Conservation (phyloP, 2,797 vertebrate genomes). For the Poecilia wingei region DNA sequence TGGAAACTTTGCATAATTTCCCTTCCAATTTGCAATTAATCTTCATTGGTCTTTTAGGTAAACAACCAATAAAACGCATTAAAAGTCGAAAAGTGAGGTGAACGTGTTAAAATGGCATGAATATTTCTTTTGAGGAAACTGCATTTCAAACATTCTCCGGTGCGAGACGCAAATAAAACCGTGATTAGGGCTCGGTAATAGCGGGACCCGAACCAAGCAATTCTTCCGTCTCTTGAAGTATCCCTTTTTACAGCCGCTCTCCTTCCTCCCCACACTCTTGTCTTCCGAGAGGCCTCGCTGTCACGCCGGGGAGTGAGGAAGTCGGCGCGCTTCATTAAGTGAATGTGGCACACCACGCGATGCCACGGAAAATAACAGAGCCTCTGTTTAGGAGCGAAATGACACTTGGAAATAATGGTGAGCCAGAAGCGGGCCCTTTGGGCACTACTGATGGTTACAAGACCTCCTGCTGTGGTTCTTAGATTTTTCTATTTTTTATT, state of each 20-base stretch:
- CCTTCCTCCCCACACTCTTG: conserved; percentile 74
- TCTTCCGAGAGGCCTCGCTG: conserved; percentile 63
- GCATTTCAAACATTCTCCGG: conserved; percentile 42
- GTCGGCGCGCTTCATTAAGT: conserved; percentile 79
- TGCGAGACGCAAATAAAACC: conserved; percentile 38
- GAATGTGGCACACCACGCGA: conserved; percentile 62
- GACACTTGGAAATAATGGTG: conserved; percentile 69
- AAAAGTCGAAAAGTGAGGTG: not conserved
- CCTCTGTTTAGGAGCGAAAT: conserved; percentile 73
- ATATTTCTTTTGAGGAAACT: not conserved
- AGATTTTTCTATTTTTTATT: conserved; percentile 57
- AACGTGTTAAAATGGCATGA: not conserved
- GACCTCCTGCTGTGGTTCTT: conserved; percentile 57
- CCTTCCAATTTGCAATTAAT: not conserved
- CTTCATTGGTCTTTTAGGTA: not conserved
- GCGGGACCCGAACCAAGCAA: conserved; percentile 12
- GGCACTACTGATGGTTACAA: conserved; percentile 53
- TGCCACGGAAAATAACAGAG: conserved; percentile 73
- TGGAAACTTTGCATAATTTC: not conserved
- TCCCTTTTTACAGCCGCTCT: conserved; percentile 81
- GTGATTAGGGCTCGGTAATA: conserved; percentile 51
- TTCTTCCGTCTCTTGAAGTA: conserved; percentile 66
- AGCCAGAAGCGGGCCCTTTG: conserved; percentile 57
- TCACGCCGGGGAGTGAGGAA: conserved; percentile 75
- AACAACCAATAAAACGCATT: not conserved